Evolutionary conservation across 2,113 vertebrate genomes (phyloP).

Genomic region (Scomber japonicus): DNA sequence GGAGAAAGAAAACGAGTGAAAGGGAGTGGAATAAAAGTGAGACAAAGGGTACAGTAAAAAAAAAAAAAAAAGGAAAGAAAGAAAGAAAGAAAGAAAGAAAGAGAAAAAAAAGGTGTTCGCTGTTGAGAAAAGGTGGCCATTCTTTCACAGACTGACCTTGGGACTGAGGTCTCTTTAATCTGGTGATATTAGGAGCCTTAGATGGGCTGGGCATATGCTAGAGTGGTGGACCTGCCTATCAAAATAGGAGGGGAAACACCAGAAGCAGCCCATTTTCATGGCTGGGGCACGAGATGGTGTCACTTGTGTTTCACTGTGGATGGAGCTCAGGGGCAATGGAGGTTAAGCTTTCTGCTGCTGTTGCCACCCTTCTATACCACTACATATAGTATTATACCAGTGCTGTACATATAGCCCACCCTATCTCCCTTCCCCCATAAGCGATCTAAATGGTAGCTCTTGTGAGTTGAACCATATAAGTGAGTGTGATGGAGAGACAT

Average conservation of each 20-base stretch:
- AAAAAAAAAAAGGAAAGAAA: background rate
- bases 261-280: conserved; percentile 78
- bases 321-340: conserved; percentile 54
- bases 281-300: conserved; percentile 65
- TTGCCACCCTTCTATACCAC: conserved; percentile 54
- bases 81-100: conserved; percentile 45
- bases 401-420: background rate
- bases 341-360: conserved; percentile 66
- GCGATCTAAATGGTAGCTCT: conserved; percentile 75
- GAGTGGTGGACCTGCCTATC: conserved; percentile 86
- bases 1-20: conserved; percentile 63
- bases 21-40: conserved; percentile 46
- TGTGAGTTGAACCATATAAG: conserved; percentile 81
- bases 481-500: conserved; percentile 79
- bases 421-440: conserved; percentile 40
- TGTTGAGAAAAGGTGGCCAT: conserved; percentile 77
- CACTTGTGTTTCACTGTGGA: conserved; percentile 64
- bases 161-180: conserved; percentile 86
- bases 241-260: conserved; percentile 69
- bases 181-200: conserved; percentile 87
- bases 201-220: conserved; percentile 84
- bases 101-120: conserved; percentile 73
- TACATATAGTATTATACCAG: conserved; percentile 48
- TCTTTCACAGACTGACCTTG: conserved; percentile 90
- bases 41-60: conserved; percentile 52